Percentiles rank a stretch among this genome's conserved stretches.
Evolutionary conservation across 2,113 vertebrate genomes (phyloP).

Genomic region (Phalacrocorax aristotelis): DNA sequence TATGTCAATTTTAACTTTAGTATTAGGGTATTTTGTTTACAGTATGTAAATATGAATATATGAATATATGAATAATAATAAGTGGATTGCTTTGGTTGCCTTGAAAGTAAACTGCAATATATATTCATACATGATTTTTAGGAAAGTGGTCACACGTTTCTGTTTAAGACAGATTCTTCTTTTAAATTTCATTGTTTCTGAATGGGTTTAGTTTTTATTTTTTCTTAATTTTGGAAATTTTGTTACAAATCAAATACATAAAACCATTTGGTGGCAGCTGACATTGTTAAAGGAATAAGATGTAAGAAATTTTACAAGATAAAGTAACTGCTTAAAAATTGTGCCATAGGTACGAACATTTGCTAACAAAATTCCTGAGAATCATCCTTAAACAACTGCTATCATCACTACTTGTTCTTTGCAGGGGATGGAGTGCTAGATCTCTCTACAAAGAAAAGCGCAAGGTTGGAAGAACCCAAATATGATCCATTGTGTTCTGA

Average conservation of each 20-base stretch:
- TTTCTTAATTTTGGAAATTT: background rate
- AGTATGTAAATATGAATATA: background rate
- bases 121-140: accelerated
- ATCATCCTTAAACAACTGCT: slow-evolving; percentile 30
- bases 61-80: background rate
- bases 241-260: background rate
- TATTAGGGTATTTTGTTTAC: background rate
- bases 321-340: background rate
- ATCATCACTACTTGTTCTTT: slow-evolving; percentile 27
- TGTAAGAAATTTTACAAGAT: background rate
- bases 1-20: background rate
- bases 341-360: background rate
- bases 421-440: slow-evolving; percentile 93
- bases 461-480: slow-evolving; percentile 80
- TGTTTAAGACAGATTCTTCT: background rate
- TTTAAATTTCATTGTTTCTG: background rate
- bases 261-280: background rate
- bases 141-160: background rate
- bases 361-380: background rate
- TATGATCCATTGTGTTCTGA: slow-evolving; percentile 81
- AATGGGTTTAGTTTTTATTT: background rate
- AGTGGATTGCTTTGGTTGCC: background rate
- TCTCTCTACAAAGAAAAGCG: slow-evolving; percentile 92
- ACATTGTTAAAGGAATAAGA: background rate
- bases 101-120: background rate